Evolutionary conservation across 2,888 invertebrate genomes (phyloP).

Genomic region (Tenthredo distinguenda): DNA sequence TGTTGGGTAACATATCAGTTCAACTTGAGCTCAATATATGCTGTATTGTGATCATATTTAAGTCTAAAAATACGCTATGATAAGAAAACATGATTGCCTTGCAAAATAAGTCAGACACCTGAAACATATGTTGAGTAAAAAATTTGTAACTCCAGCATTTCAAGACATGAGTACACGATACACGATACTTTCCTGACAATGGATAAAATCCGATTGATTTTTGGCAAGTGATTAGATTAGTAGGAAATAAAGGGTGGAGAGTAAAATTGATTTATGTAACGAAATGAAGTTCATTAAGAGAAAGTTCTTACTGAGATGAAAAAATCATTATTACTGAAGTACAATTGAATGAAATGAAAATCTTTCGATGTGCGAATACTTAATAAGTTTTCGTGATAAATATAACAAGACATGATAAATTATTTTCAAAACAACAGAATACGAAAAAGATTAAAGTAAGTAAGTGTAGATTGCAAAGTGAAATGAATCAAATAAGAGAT

Average conservation of each 20-base stretch:
- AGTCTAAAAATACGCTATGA: constrained; percentile 24
- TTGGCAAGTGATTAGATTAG: background rate
- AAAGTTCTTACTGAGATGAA: background rate
- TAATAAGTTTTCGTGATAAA: background rate
- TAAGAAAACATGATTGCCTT: constrained; percentile 37
- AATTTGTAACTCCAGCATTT: background rate
- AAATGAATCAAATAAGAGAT: background rate
- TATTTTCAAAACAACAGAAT: background rate
- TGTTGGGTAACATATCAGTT: background rate
- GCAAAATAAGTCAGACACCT: constrained; percentile 11
- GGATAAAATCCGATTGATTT: background rate
- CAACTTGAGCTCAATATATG: background rate
- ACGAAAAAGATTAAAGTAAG: background rate
- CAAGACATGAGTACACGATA: background rate
- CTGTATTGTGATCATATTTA: background rate
- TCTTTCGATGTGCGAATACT: background rate
- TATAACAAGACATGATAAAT: background rate
- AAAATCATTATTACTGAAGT: background rate
- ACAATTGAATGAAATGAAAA: background rate
- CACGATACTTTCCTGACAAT: background rate
- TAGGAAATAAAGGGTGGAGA: background rate
- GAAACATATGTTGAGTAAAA: constrained; percentile 25
- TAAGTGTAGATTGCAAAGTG: background rate
- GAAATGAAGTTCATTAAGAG: background rate
- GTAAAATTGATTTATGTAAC: constrained; percentile 17